Conservation (phyloP, 2,888 invertebrate species). For the Stenchaetothrips biformis region DNA sequence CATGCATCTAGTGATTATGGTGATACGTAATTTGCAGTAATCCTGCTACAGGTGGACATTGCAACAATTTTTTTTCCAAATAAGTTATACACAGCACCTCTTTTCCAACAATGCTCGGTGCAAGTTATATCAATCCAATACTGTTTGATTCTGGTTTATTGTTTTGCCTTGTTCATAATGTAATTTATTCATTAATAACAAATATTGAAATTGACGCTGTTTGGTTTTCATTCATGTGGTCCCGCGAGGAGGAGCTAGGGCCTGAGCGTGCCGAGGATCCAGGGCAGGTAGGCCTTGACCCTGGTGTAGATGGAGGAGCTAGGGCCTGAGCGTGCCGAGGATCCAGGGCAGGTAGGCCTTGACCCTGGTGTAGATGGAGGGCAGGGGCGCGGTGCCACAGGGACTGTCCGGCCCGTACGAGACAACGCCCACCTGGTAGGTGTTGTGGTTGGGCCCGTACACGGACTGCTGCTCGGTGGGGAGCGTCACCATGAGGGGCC, state of each 20-base stretch:
- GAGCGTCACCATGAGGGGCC: not conserved
- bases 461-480: not conserved
- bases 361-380: slow-evolving; percentile 41
- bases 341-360: slow-evolving; percentile 40
- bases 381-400: slow-evolving; percentile 39
- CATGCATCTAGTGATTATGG: slow-evolving; percentile 11
- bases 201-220: not conserved
- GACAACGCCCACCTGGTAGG: slow-evolving; percentile 40
- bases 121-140: not conserved
- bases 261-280: slow-evolving; percentile 39
- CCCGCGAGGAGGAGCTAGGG: not conserved
- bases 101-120: not conserved
- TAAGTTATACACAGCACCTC: not conserved
- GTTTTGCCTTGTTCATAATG: slow-evolving; percentile 21
- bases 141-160: slow-evolving; percentile 22
- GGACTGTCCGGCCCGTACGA: slow-evolving; percentile 38
- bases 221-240: not conserved
- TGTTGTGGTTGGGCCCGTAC: slow-evolving; percentile 27
- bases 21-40: slow-evolving; percentile 18
- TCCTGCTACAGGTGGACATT: not conserved
- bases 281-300: slow-evolving; percentile 39
- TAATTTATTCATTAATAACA: slow-evolving; percentile 25
- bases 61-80: not conserved
- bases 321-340: slow-evolving; percentile 35
- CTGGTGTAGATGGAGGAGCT: slow-evolving; percentile 39